phyloP scores from a whole-genome alignment of 2,113 vertebrate species.

The Marcusenius ussheri region DNA sequence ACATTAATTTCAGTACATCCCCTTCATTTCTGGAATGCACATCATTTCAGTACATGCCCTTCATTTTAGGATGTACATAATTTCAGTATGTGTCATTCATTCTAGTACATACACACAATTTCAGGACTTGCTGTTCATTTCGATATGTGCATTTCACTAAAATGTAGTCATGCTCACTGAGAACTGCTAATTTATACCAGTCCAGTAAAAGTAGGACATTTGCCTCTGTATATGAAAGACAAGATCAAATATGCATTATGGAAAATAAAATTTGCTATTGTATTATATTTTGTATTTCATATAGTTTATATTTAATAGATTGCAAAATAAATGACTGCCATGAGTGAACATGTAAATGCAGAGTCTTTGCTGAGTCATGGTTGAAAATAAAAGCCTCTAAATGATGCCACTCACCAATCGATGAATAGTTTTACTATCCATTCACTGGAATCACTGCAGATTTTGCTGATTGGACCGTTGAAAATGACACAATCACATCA shows the following conservation, averaged over 20 bases:
- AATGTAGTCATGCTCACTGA: not conserved
- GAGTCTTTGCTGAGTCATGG: not conserved
- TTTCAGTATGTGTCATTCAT: not conserved
- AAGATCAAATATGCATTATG: not conserved
- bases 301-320: not conserved
- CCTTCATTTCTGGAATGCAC: not conserved
- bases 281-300: not conserved
- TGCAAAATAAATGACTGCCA: not conserved
- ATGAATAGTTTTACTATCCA: not conserved
- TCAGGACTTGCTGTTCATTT: not conserved
- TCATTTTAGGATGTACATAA: not conserved
- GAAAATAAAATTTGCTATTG: not conserved
- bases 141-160: not conserved
- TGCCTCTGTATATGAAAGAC: not conserved
- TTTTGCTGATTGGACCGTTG: not conserved
- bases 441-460: not conserved
- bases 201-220: not conserved
- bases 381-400: not conserved
- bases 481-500: not conserved
- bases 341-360: not conserved
- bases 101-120: not conserved
- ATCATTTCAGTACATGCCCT: not conserved
- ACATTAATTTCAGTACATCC: not conserved
- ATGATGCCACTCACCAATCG: not conserved
- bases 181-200: not conserved